Base-by-base conservation (phyloP, 2,113 vertebrate species). In the Mesitornis unicolor region DNA sequence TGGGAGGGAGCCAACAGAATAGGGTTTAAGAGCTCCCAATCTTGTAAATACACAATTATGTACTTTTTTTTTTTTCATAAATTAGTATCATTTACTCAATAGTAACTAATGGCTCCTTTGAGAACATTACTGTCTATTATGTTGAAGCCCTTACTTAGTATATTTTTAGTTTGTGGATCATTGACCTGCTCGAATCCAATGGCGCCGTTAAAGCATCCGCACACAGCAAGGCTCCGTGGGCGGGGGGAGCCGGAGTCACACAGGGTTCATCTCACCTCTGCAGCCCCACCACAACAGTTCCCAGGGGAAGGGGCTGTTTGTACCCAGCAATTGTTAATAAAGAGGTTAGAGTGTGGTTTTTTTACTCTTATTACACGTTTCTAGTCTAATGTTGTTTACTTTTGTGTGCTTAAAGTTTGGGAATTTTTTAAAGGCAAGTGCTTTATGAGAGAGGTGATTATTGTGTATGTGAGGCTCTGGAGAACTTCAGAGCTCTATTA, bases 61-160 rank as follows among this genome's bases (percentile, higher is more conserved):
- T 63, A 47, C n/a, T 26, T 76, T 10, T 5, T 40, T 21, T 4
- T 22, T 8, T 2, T 5, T 2, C 4, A 1, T 59, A 84, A 56
- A 88, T 87, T 33, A 83, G 40, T 84, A 80, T 96, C 17, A 78
- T 95, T 97, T 94, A 80, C 87, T 95, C 76, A 68, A 59, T 83
- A 87, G 60, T 75, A 54, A 83, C 59, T 92, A 67, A 88, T 89
- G 88, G 56, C 48, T 95, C 43, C 64, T 90, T 95, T 69, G 95
- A 96, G 95, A 87, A 77, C 54, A 45, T 92, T 87, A 61, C 67
- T 71, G 54, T 35, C 75, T 95, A 11, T 94, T 90, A 95, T 82
- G 40, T 77, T 76, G 91, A 71, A 33, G 43, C 18, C 16, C 28
- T 26, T 31, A 45, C 35, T 83, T 87, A 43, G 45, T 40, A 21